Evolutionary conservation across 2,797 vertebrate species (phyloP).

Genomic region (Epinephelus coioides): DNA sequence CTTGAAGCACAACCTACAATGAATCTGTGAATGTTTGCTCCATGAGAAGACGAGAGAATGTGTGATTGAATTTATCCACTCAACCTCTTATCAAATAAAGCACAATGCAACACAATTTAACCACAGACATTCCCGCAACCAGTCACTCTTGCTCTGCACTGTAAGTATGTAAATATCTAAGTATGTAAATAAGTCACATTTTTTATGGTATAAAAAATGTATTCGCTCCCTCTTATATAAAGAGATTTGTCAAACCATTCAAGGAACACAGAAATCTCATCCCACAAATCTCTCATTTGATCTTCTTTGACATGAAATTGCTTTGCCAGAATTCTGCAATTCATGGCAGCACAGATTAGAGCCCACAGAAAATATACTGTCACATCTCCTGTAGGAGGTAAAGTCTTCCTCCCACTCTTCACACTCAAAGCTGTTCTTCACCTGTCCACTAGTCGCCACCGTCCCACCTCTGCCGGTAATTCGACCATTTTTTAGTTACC

Average conservation of each 20-base stretch:
- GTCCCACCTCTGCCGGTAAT: background rate
- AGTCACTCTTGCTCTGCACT: background rate
- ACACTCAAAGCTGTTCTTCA: background rate
- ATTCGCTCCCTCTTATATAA: background rate
- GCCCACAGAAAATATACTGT: background rate
- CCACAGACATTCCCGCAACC: background rate
- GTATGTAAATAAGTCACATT: background rate
- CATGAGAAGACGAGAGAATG: background rate
- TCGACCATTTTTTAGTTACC: background rate
- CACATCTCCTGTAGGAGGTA: background rate
- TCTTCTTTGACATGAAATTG: slow-evolving; percentile 15
- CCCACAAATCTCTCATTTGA: slow-evolving; percentile 20
- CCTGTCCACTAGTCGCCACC: background rate
- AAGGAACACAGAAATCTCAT: slow-evolving; percentile 17
- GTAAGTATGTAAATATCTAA: background rate
- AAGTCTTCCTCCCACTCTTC: background rate
- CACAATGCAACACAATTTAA: background rate
- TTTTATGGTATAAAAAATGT: background rate
- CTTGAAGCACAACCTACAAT: slow-evolving; percentile 14
- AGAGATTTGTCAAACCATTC: slow-evolving; percentile 22
- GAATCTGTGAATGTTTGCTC: slow-evolving; percentile 9
- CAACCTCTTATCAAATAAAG: background rate
- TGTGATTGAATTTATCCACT: background rate
- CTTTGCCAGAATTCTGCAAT: slow-evolving; percentile 9
- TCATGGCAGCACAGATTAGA: slow-evolving; percentile 9